Conservation (phyloP, 2,888 invertebrate species). For the Troilus luridus region DNA sequence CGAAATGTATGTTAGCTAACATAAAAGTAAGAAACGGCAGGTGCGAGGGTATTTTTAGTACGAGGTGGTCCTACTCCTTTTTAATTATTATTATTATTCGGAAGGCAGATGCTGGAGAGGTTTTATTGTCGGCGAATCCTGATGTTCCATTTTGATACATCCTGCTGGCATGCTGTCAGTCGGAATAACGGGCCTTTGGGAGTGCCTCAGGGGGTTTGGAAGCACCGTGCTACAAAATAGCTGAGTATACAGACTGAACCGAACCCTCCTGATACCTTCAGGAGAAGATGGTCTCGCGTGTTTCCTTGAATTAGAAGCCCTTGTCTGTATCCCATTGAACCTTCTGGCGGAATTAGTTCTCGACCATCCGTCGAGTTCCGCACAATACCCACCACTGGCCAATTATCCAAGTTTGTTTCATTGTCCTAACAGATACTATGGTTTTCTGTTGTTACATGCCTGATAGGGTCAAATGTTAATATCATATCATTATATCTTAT, state of each 20-base stretch:
- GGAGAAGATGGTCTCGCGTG: background rate
- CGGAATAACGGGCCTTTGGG: background rate
- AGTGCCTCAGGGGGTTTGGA: background rate
- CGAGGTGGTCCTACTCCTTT: background rate
- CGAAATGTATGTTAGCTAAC: background rate
- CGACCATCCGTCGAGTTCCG: background rate
- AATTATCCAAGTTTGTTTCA: conserved; percentile 33
- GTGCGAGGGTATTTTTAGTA: background rate
- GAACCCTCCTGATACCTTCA: background rate
- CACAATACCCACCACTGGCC: background rate
- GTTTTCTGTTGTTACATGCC: background rate
- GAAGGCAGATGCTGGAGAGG: background rate
- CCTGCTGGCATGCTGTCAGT: background rate
- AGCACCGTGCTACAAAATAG: background rate
- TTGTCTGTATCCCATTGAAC: background rate
- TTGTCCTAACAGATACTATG: background rate
- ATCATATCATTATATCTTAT: background rate
- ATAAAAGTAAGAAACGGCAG: background rate
- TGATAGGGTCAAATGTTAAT: background rate
- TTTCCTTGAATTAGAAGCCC: background rate
- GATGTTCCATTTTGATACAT: background rate
- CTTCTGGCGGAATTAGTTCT: background rate
- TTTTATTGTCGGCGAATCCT: background rate
- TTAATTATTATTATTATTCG: background rate
- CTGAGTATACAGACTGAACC: background rate